phyloP scores from a whole-genome alignment of 2,113 vertebrate species.

The Colius striatus region DNA sequence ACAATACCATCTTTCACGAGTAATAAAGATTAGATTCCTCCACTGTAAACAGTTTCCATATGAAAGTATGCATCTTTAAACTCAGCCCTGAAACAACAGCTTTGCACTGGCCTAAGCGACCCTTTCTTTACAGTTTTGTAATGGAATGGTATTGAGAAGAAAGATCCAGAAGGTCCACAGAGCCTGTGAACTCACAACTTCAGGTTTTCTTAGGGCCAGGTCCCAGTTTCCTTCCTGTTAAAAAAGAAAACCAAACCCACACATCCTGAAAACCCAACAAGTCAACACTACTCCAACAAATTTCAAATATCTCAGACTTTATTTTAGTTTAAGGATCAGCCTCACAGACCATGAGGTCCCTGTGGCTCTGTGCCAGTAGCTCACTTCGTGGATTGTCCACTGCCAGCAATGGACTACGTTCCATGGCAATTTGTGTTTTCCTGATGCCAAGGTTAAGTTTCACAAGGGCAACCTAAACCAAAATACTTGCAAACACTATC shows the following conservation, averaged over 20 bases:
- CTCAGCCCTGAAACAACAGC: not conserved
- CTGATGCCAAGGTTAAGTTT: slow-evolving; percentile 54
- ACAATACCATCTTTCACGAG: not conserved
- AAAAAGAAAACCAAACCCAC: not conserved
- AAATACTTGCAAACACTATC: slow-evolving; percentile 60
- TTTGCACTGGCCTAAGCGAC: not conserved
- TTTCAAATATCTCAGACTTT: slow-evolving; percentile 78
- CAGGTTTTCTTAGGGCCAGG: not conserved
- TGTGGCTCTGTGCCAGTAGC: slow-evolving; percentile 45
- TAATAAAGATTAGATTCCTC: not conserved
- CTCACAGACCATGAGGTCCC: slow-evolving; percentile 50
- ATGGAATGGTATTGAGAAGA: not conserved
- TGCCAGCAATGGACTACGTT: slow-evolving; percentile 78
- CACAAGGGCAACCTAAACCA: slow-evolving; percentile 51
- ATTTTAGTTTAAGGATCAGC: slow-evolving; percentile 76
- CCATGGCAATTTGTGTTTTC: slow-evolving; percentile 56
- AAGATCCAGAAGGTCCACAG: not conserved
- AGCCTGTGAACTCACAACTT: not conserved
- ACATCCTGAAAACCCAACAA: not conserved
- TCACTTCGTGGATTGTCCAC: slow-evolving; percentile 62
- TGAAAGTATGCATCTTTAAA: not conserved
- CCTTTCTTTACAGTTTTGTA: not conserved
- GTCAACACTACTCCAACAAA: slow-evolving; percentile 14
- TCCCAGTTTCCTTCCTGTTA: not conserved
- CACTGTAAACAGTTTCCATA: not conserved